Conservation (phyloP, 2,113 vertebrate species). For the Pygoscelis adeliae region DNA sequence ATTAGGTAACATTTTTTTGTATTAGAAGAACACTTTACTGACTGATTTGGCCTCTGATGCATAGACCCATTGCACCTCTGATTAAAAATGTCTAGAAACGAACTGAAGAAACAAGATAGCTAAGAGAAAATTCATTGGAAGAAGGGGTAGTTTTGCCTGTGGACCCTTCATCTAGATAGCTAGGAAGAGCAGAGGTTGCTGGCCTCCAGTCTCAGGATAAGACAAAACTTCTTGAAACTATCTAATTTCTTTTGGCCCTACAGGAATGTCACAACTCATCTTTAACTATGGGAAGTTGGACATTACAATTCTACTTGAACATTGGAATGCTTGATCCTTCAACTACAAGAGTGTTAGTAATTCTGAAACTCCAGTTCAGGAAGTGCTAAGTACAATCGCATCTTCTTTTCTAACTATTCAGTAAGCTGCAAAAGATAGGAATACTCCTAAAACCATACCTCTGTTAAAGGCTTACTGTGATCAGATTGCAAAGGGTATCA, state of each 20-base stretch:
- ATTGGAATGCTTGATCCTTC: neutral
- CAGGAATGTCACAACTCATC: neutral
- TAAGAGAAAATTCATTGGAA: neutral
- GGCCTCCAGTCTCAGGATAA: neutral
- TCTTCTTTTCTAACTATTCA: neutral
- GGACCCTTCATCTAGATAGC: neutral
- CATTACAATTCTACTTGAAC: neutral
- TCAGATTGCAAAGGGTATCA: neutral
- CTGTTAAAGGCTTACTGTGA: neutral
- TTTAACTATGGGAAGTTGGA: neutral
- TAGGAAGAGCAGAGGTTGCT: neutral
- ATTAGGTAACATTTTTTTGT: neutral
- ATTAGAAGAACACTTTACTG: neutral
- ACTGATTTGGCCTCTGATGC: neutral
- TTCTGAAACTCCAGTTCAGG: neutral
- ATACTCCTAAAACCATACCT: neutral
- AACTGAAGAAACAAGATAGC: neutral
- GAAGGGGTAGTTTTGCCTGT: neutral
- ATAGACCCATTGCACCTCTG: neutral
- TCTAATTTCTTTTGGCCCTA: neutral
- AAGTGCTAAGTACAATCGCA: neutral
- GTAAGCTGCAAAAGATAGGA: neutral
- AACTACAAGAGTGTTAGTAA: neutral
- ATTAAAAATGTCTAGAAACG: neutral
- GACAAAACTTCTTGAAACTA: neutral